A percentile compares a stretch with the other conserved stretches of the same genome.
phyloP scores from a whole-genome alignment of 1,140 invertebrate species.

The Halyomorpha halys region DNA sequence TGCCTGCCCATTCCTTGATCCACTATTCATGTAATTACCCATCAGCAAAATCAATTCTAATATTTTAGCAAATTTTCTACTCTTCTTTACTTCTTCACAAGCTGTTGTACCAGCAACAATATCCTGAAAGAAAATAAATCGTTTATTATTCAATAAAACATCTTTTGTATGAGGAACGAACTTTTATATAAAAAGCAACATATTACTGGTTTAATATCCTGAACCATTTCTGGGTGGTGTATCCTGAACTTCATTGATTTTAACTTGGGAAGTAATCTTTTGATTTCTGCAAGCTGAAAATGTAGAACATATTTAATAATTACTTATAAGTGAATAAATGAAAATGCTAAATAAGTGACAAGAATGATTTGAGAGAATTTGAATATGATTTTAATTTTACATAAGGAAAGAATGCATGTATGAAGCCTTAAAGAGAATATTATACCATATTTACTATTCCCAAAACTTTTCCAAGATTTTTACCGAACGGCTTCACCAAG shows the following conservation, averaged over 20 bases:
- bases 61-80: constrained; percentile 80
- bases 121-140: constrained; percentile 45
- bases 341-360: too few relatives aligned
- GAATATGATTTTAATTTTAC: too few relatives aligned
- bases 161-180: too few relatives aligned
- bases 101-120: constrained; percentile 90
- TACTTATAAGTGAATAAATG: too few relatives aligned
- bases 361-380: too few relatives aligned
- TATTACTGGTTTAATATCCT: constrained; percentile 83
- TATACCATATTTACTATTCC: too few relatives aligned
- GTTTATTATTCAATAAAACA: too few relatives aligned
- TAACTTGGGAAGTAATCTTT: constrained; percentile 74
- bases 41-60: constrained; percentile 81
- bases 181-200: constrained; percentile 4
- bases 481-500: too few relatives aligned
- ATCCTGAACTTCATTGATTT: constrained; percentile 86
- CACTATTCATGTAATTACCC: constrained; percentile 92
- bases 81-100: constrained; percentile 86
- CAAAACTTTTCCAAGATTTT: too few relatives aligned
- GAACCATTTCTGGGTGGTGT: constrained; percentile 67
- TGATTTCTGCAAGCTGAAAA: constrained; percentile 61
- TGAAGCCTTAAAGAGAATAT: too few relatives aligned
- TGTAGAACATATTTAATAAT: constrained; percentile 9
- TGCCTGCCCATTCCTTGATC: constrained; percentile 83
- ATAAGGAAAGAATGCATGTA: too few relatives aligned